Evolutionary conservation across 2,888 invertebrate species (phyloP), one percentile per base, ranked within the genome.

Genomic region (Phoronis australis): DNA sequence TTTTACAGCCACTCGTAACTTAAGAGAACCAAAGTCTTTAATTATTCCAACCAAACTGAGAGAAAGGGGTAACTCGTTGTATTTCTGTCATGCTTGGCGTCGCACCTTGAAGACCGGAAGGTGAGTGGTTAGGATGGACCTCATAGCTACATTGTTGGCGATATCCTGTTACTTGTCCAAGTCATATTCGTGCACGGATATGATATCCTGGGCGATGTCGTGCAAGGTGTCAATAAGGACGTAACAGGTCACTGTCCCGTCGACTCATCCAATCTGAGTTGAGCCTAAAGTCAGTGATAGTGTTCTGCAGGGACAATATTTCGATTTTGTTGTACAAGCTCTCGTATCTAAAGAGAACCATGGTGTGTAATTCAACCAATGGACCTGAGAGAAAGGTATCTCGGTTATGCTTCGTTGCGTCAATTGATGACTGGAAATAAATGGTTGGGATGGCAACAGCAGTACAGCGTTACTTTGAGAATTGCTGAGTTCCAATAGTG

Each of bases 1-100:
- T 64, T 68, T 58, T 70, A 69, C 41, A 76, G 51, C 74, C 74
- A 76, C 44, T 73, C 71, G 50, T 73, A 76, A 54, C 67, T 71
- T 55, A 76, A 75, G 24, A 72, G 57, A 4, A 72, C 70, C 12
- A 63, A 51, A 15, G 50, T 50, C 47, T 72, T 67, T n/a, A 76
- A 59, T 50, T 76, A 73, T 3, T 65, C 59, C 25, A 66, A 50
- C 15, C 73, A 51, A n/a, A 69, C 72, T 1, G 71, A 62, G 4
- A 67, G 56, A 45, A 60, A 64, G 42, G 75, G 60, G 54, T 74
- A 73, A 4, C 66, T 56, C 4, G 75, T 74, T 3, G 76, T 73
- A 23, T 75, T 51, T 37, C 56, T 64, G 59, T 76, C 76, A 56
- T 64, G 75, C 37, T 64, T 51, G 4, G 57, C 56, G 3, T 51